Evolutionary conservation across 1,140 invertebrate genomes (phyloP), one percentile per base, ranked within the genome.

Genomic region (Samia ricini): DNA sequence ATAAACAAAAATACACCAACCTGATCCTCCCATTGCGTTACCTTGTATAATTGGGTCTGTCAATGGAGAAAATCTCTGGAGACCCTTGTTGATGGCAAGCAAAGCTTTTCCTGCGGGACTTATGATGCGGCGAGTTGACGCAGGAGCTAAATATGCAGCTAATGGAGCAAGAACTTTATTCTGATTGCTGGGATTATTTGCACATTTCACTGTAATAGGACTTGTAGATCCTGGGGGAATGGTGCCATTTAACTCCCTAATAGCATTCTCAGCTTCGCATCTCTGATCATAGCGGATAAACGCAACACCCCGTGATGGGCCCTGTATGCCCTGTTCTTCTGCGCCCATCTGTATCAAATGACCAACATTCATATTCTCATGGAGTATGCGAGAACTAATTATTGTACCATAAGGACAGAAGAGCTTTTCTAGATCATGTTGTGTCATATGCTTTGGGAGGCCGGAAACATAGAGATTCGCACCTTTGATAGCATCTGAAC

Each of bases 1-100:
- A 91, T 97, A 97, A n/a, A 98, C 96, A 89, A 98, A 98, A 83
- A 98, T 96, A 85, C 96, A 97, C 95, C 95, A 97, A 56, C 95
- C 95, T 50, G 95, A 95, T 64, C 95, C 94, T 56, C 93, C 94
- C 83, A 94, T 92, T 36, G 93, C 93, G 79, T 94, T 95, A 63
- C 95, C 95, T 66, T 95, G 95, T 74, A 96, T 93, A 71, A 96
- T 92, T 12, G 95, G 94, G 69, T 95, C 95, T 68, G 95, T 95
- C 74, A 96, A 85, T 48, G 96, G 96, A 63, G 96, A 97, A 84
- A 94, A 96, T 94, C 95, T 95, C 92, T 95, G 95, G 90, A 96
- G 93, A 91, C 95, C 95, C 94, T 96, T 96, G 93, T 96, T 96
- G 93, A 96, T 95, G 91, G 95, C 95, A 92, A 96, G 94, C 91